Evolutionary conservation across 2,113 vertebrate species (phyloP).

Genomic region (Kryptolebias marmoratus): DNA sequence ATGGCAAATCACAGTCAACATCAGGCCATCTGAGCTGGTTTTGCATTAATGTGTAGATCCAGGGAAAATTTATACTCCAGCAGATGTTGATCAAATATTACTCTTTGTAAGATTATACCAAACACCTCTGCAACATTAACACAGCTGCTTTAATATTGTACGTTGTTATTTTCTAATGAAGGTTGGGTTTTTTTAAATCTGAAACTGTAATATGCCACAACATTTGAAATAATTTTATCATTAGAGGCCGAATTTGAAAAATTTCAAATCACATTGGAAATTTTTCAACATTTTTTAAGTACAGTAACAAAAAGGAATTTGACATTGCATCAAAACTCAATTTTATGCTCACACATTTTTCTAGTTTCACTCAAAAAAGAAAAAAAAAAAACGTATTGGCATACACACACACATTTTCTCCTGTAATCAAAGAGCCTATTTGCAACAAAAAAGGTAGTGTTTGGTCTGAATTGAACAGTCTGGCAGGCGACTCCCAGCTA

Average conservation of each 20-base stretch:
- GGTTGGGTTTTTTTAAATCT: too few relatives aligned
- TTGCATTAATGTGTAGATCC: slow-evolving; percentile 5
- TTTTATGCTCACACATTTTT: not conserved
- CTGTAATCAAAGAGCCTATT: slow-evolving; percentile 8
- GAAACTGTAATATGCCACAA: too few relatives aligned
- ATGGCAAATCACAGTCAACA: slow-evolving; percentile 59
- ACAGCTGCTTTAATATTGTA: too few relatives aligned
- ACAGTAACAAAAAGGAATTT: not conserved
- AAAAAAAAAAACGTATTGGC: not conserved
- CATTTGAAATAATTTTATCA: too few relatives aligned
- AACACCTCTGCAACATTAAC: too few relatives aligned
- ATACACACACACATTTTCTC: not conserved
- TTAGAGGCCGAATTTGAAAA: too few relatives aligned
- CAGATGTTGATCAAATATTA: not conserved
- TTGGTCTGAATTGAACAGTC: slow-evolving; percentile 42
- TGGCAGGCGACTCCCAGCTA: slow-evolving; percentile 39
- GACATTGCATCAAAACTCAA: not conserved
- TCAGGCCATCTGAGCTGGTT: slow-evolving; percentile 8
- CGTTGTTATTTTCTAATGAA: too few relatives aligned
- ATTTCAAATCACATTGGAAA: too few relatives aligned
- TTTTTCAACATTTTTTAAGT: not conserved
- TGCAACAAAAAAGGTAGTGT: slow-evolving; percentile 3
- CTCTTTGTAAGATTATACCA: not conserved
- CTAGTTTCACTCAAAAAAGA: too few relatives aligned
- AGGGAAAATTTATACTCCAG: not conserved